A percentile compares a stretch with the other conserved stretches of the same genome.
phyloP scores from a whole-genome alignment of 2,888 invertebrate species.

The Crematogaster levior region DNA sequence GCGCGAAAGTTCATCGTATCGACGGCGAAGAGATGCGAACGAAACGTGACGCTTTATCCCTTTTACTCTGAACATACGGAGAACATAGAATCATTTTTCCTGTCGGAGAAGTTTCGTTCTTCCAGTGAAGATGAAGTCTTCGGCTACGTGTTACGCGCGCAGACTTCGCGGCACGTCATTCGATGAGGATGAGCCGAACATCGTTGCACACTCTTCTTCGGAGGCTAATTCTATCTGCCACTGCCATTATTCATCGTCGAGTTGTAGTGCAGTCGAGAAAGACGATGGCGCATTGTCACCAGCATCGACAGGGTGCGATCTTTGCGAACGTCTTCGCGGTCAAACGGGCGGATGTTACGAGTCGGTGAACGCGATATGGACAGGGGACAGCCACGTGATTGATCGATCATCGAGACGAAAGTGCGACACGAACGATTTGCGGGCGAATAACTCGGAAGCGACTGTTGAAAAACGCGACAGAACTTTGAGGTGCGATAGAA shows the following conservation, averaged over 20 bases:
- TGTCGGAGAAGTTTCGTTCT: neutral
- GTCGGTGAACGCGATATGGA: constrained; percentile 13
- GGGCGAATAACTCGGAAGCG: neutral
- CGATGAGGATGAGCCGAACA: neutral
- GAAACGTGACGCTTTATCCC: neutral
- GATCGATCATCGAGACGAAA: constrained; percentile 8
- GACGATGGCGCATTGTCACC: neutral
- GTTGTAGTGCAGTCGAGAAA: constrained; percentile 19
- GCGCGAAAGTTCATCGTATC: neutral
- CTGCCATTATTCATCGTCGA: constrained; percentile 50
- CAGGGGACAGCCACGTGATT: neutral
- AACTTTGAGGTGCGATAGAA: constrained; percentile 34
- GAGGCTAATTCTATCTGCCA: constrained; percentile 25
- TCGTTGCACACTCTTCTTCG: neutral
- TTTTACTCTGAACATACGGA: constrained; percentile 3
- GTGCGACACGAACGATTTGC: constrained; percentile 27
- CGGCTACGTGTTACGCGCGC: constrained; percentile 20
- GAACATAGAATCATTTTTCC: neutral
- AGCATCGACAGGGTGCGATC: constrained; percentile 52
- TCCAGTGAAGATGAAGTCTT: constrained; percentile 14
- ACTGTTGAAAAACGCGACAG: constrained; percentile 6
- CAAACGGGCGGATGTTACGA: constrained; percentile 5
- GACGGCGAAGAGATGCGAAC: constrained; percentile 18
- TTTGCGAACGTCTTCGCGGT: constrained; percentile 71
- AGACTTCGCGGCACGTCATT: constrained; percentile 4